Percentiles rank a stretch among this genome's conserved stretches.
phyloP scores from a whole-genome alignment of 2,888 invertebrate species.

The Crossocerus cetratus region DNA sequence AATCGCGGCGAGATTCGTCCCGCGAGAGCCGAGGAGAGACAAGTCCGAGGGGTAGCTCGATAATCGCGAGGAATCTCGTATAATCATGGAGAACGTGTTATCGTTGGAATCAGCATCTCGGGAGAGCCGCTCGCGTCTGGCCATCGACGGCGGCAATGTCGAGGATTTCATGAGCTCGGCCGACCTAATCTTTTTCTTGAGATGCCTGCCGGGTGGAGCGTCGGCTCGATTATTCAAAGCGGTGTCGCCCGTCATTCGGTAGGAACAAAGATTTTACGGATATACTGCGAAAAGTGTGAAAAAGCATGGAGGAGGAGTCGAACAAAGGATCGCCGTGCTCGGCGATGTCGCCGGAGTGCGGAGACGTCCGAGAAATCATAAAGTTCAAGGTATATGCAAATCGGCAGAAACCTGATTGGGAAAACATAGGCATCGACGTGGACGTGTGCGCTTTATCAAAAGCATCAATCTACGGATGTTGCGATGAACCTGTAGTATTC shows the following conservation, averaged over 20 bases:
- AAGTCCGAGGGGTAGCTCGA: conserved; percentile 53
- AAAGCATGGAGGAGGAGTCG: no score
- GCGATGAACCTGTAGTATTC: conserved; percentile 81
- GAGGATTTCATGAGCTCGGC: conserved; percentile 84
- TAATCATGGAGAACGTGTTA: conserved; percentile 36
- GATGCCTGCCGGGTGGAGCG: conserved; percentile 49
- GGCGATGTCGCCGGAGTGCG: background rate
- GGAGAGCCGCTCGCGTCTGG: conserved; percentile 79
- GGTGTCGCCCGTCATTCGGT: no score
- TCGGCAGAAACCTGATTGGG: background rate
- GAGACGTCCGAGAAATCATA: background rate
- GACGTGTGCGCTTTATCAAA: background rate
- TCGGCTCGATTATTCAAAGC: background rate
- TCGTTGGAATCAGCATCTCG: conserved; percentile 17
- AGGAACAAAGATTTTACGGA: no score
- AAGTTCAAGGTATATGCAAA: conserved; percentile 1
- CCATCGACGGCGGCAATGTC: conserved; percentile 84
- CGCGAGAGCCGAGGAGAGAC: conserved; percentile 62
- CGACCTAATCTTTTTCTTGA: conserved; percentile 84
- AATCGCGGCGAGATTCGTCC: conserved; percentile 83
- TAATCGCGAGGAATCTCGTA: conserved; percentile 11
- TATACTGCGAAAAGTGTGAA: no score
- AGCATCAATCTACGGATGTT: background rate
- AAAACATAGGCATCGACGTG: background rate
- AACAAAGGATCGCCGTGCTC: no score